Evolutionary conservation across 2,888 invertebrate species (phyloP), one percentile per base, ranked within the genome.

Genomic region (Antitype chi): DNA sequence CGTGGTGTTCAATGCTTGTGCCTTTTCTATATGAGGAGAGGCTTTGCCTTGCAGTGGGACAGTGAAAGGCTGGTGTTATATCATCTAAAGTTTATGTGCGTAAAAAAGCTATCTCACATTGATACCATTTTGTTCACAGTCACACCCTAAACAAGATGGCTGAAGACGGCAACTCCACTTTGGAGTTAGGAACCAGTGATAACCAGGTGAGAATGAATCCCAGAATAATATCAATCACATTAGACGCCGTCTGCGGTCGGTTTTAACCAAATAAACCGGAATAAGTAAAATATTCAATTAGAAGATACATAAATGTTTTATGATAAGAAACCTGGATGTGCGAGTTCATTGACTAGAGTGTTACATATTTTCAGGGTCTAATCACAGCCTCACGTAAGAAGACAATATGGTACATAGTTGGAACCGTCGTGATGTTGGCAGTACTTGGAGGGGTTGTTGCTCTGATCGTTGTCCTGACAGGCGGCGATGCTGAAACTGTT

Each of bases 371-470:
- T 7, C 93, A 98, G 98, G 97, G 97, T 88, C 94, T 98, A 90
- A 97, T 97, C 84, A 95, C 97, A 67, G 96, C 96, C 86, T 97
- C 97, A 90, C 92, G 96, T 89, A 96, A 96, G 86, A 96, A 97
- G 93, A 96, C 97, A 90, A 92, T 96, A 85, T 97, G 97, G 78
- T 97, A 97, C 85, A 92, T 97, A 62, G 95, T 97, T 80, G 97
- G 97, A 25, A 97, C 97, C 23, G 93, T 97, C 62, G 97, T 95
- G 13, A 95, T 97, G 89, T 89, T 97, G 66, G 94, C 97, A 32
- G 96, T 97, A 0, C 93, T 98, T 68, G 97, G 97, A 11, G 95
- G 98, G 5, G 95, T 98, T 23, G 95, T 98, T 57, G 96, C 97
- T 1, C 95, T 97, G 23, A 96, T 97, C 17, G 97, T 98, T 20